phyloP scores from a whole-genome alignment of 2,888 invertebrate genomes.

The Cephus spinipes region DNA sequence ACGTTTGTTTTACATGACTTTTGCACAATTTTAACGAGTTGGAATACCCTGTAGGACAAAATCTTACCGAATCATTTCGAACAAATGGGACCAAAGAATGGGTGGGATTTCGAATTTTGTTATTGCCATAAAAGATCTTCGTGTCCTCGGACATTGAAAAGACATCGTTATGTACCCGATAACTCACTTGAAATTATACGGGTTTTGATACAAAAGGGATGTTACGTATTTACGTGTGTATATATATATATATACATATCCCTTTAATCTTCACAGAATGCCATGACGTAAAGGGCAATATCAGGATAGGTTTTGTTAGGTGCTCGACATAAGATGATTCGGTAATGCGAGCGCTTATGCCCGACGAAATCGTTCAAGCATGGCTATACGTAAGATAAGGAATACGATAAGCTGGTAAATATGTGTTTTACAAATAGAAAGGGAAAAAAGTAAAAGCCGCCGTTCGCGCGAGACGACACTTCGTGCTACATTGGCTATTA shows the following conservation, averaged over 20 bases:
- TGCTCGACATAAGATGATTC: neutral
- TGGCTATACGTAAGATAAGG: conserved; percentile 28
- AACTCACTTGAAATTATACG: neutral
- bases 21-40: neutral
- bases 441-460: neutral
- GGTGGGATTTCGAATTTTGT: neutral
- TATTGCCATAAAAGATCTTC: neutral
- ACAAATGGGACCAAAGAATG: neutral
- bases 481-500: neutral
- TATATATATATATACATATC: neutral
- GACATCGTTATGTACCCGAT: neutral
- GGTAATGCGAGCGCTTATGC: conserved; percentile 22
- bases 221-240: neutral
- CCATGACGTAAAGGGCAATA: neutral
- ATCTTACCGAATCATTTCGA: neutral
- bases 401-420: conserved; percentile 28
- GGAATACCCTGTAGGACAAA: neutral
- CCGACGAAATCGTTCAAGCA: conserved; percentile 23
- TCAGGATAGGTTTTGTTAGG: neutral
- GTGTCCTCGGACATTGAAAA: neutral
- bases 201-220: neutral
- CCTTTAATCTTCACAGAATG: neutral
- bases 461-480: neutral
- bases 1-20: neutral
- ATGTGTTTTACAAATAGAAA: conserved; percentile 13